Evolutionary conservation across 2,113 vertebrate species (phyloP).

Genomic region (Pseudopipra pipra): DNA sequence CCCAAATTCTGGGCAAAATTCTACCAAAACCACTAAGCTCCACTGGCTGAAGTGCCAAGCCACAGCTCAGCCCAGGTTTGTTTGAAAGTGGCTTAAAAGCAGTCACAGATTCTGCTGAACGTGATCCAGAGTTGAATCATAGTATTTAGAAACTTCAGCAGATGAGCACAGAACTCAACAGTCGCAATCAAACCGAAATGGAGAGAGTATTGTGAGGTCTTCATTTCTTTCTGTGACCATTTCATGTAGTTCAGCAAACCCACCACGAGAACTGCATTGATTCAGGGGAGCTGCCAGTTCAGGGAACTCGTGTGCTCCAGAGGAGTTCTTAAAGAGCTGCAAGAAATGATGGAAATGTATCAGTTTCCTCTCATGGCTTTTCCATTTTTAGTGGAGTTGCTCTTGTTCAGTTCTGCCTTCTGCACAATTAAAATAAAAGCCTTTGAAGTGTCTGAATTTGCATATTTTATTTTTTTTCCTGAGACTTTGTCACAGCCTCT

Average conservation of each 20-base stretch:
- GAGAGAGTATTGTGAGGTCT: background rate
- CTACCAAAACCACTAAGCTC: conserved; percentile 10
- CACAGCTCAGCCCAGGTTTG: conserved; percentile 30
- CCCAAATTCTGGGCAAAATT: background rate
- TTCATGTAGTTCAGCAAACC: background rate
- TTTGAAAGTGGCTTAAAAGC: conserved; percentile 26
- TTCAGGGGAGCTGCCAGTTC: background rate
- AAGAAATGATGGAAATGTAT: background rate
- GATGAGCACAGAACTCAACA: background rate
- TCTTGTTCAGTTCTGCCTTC: conserved; percentile 55
- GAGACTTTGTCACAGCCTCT: conserved; percentile 53
- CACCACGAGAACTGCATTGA: background rate
- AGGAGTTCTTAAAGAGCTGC: background rate
- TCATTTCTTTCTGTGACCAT: background rate
- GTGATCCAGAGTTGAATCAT: background rate
- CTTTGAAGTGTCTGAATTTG: conserved; percentile 66
- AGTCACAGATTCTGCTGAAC: background rate
- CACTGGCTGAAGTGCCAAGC: background rate
- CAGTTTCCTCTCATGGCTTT: background rate
- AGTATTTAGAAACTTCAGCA: conserved; percentile 22
- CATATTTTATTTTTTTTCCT: conserved; percentile 54
- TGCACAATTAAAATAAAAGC: conserved; percentile 66
- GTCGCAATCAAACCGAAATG: background rate
- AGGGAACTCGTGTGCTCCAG: background rate
- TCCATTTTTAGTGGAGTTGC: conserved; percentile 50